A percentile compares a stretch with the other conserved stretches of the same genome.
phyloP scores from a whole-genome alignment of 2,797 vertebrate genomes.

The Erethizon dorsatum region DNA sequence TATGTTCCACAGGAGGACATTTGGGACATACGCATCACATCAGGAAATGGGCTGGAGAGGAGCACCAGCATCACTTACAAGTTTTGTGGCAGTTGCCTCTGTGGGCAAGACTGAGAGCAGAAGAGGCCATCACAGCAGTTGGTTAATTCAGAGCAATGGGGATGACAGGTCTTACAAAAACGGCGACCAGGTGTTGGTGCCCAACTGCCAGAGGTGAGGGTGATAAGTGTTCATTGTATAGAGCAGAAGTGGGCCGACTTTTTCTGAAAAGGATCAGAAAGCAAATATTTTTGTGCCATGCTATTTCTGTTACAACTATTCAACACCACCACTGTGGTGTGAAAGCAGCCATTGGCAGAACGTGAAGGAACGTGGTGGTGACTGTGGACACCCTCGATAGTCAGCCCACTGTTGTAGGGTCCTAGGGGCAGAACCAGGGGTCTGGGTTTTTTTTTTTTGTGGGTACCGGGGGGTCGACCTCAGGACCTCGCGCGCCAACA shows the following conservation, averaged over 20 bases:
- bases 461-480: no score
- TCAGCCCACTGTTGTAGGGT: neutral
- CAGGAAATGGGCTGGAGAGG: neutral
- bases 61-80: neutral
- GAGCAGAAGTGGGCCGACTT: neutral
- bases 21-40: neutral
- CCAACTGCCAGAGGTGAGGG: neutral
- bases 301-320: neutral
- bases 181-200: neutral
- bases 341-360: neutral
- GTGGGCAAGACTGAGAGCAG: neutral
- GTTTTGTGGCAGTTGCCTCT: neutral
- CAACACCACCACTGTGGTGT: no score
- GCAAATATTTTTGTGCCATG: neutral
- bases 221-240: neutral
- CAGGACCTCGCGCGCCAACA: no score
- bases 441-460: no score
- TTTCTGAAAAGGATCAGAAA: neutral
- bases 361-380: rapidly evolving
- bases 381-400: rapidly evolving
- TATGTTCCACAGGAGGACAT: neutral
- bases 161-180: neutral
- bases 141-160: neutral
- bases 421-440: neutral
- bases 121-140: neutral